Conservation (phyloP, 2,797 vertebrate species). For the Phoxinus dragarum region DNA sequence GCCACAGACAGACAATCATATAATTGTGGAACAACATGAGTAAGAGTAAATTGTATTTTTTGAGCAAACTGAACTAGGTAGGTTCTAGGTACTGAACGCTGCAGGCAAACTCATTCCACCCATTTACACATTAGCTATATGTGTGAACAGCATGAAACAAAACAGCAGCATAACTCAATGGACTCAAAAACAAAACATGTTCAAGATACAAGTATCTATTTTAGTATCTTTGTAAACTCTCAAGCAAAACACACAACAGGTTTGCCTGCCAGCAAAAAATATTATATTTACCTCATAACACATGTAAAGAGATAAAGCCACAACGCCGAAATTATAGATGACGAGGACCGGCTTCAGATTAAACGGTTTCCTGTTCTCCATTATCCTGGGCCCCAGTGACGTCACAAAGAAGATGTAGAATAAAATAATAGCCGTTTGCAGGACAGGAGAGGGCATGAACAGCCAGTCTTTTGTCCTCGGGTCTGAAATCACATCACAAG, state of each 20-base stretch:
- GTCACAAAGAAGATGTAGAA: constrained; percentile 91
- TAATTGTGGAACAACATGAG: background rate
- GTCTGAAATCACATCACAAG: constrained; percentile 76
- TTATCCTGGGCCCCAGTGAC: constrained; percentile 89
- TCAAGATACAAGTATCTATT: background rate
- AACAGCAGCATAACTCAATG: background rate
- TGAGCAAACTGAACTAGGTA: too few species aligned
- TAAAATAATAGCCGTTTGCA: constrained; percentile 85
- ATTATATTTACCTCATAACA: constrained; percentile 84
- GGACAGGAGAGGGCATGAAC: constrained; percentile 92
- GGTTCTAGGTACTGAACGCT: background rate
- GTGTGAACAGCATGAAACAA: background rate
- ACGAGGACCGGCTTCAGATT: constrained; percentile 87
- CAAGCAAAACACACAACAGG: background rate
- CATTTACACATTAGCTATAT: background rate
- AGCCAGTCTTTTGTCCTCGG: constrained; percentile 85
- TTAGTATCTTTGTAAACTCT: background rate
- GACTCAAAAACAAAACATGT: constrained; percentile 38
- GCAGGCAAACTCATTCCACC: background rate
- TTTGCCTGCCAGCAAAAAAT: background rate
- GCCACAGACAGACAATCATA: background rate
- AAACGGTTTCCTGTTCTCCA: constrained; percentile 95
- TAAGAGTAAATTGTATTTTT: background rate
- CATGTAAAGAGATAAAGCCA: constrained; percentile 93
- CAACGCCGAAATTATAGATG: constrained; percentile 90